These are phyloP conservation scores for Athene noctua DNA, from an alignment of 2,113 vertebrate genomes.

Conservation along the genomic window DNA sequence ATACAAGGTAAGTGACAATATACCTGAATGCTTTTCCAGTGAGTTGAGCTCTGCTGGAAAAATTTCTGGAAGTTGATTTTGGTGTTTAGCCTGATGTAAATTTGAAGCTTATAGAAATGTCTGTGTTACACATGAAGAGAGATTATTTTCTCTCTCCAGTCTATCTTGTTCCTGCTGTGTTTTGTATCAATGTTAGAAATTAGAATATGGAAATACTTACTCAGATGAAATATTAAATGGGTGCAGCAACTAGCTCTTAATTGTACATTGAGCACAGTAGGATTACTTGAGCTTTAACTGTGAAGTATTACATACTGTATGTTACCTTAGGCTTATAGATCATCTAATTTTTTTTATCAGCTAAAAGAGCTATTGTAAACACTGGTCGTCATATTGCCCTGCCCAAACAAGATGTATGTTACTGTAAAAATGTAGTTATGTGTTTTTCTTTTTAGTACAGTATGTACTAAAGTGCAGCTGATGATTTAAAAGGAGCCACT, in stretches of 20 bases:
- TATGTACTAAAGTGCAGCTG: neutral
- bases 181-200: neutral
- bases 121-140: neutral
- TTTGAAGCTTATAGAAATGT: neutral
- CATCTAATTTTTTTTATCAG: neutral
- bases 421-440: neutral
- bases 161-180: neutral
- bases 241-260: neutral
- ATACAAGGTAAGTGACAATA: constrained; percentile 87
- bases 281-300: neutral
- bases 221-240: neutral
- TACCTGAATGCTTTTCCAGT: neutral
- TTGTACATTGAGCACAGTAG: neutral
- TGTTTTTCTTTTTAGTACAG: neutral
- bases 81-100: neutral
- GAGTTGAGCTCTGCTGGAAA: neutral
- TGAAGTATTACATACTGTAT: neutral
- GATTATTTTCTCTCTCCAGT: neutral
- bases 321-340: neutral
- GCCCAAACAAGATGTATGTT: neutral
- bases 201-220: neutral
- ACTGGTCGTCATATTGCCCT: neutral
- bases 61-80: neutral
- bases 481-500: neutral
- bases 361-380: neutral